Conservation (phyloP, 2,888 invertebrate genomes). For the Epinotia nisella region DNA sequence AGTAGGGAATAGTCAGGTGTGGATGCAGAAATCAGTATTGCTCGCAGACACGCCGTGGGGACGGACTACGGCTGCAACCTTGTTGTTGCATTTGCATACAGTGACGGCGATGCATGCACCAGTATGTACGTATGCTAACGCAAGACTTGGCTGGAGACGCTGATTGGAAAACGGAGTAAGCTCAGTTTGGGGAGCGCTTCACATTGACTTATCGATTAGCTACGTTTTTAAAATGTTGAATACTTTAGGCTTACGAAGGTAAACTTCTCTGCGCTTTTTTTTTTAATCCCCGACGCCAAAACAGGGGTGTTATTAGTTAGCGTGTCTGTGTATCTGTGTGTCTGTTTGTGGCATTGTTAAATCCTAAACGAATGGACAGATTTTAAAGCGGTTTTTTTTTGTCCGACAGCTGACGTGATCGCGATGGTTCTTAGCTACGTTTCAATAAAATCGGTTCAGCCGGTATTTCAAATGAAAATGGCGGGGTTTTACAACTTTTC, state of each 20-base stretch:
- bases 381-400: too few species aligned
- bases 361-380: too few species aligned
- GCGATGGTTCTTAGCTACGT: too few species aligned
- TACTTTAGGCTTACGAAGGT: neutral
- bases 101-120: slow-evolving; percentile 42
- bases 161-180: slow-evolving; percentile 34
- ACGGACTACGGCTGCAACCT: slow-evolving; percentile 55
- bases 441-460: too few species aligned
- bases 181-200: slow-evolving; percentile 17
- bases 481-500: too few species aligned
- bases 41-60: slow-evolving; percentile 61
- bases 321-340: too few species aligned
- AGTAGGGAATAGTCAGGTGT: slow-evolving; percentile 68
- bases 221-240: neutral
- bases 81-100: slow-evolving; percentile 70
- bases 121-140: slow-evolving; percentile 28
- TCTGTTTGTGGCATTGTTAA: too few species aligned
- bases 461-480: too few species aligned
- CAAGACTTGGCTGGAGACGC: slow-evolving; percentile 29
- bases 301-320: too few species aligned
- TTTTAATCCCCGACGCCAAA: too few species aligned
- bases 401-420: too few species aligned
- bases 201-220: slow-evolving; percentile 15
- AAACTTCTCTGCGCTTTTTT: neutral
- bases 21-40: slow-evolving; percentile 67